Conservation (phyloP, 2,113 vertebrate genomes). For the Cyphomyrus discorhynchus region DNA sequence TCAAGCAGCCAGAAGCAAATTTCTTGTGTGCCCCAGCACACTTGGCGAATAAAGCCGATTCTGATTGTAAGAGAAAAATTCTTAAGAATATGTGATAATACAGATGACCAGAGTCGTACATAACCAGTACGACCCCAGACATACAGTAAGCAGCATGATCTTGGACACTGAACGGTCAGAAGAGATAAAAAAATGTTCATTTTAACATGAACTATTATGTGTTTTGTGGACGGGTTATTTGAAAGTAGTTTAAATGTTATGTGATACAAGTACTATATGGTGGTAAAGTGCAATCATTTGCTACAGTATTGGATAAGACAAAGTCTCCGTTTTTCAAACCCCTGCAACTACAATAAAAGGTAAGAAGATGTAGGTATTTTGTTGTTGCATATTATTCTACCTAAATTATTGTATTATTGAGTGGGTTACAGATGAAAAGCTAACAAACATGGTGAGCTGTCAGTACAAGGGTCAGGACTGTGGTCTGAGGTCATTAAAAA, state of each 20-base stretch:
- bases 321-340: neutral
- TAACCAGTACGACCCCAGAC: neutral
- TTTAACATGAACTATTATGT: neutral
- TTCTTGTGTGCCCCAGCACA: no score
- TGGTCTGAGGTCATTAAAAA: neutral
- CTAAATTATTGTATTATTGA: neutral
- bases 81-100: neutral
- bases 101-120: neutral
- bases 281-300: neutral
- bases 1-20: no score
- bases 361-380: neutral
- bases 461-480: neutral
- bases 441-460: neutral
- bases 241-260: neutral
- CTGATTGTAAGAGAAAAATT: neutral
- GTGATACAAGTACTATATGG: neutral
- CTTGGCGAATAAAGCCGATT: no score
- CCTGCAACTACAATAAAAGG: neutral
- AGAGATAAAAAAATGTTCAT: neutral
- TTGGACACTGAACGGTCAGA: neutral
- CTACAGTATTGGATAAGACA: neutral
- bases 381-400: neutral
- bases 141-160: neutral
- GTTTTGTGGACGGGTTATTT: neutral
- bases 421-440: neutral